Evolutionary conservation across 2,888 invertebrate species (phyloP), one percentile per base, ranked within the genome.

Genomic region (Sphaerophoria taeniata): DNA sequence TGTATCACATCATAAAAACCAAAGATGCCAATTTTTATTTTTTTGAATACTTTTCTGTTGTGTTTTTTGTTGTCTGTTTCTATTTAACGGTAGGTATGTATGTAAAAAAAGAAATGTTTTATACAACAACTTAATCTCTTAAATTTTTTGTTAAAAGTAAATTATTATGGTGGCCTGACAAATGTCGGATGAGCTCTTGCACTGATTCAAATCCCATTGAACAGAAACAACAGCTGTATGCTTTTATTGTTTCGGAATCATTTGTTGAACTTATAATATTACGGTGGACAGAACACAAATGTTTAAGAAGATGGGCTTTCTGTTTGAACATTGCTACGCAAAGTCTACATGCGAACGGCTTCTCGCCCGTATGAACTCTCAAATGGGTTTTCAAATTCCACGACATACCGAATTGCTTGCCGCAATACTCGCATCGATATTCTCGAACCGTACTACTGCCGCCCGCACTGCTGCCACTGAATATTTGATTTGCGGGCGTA

Each of bases 271-370:
- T 96, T 92, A 97, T 97, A 85, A 97, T 96, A 91, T 96, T 96
- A 88, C 97, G 94, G 93, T 97, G 97, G 84, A 97, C 97, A 87
- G 97, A 97, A 92, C 97, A 97, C 90, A 97, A 93, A 90, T 97
- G 97, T 93, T 97, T 97, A 81, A 97, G 92, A 88, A 97, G 93
- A 91, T 97, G 97, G 6, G 97, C 97, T 91, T 97, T 97, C 90
- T 97, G 97, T 92, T 97, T 97, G 92, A 97, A 97, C 97, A 97
- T 97, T 74, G 97, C 97, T 79, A 97, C 96, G 90, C 97, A 97
- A 60, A 97, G 94, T 88, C 97, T 94, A 93, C 97, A 97, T 88
- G 97, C 97, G 90, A 97, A 97, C 0, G 97, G 97, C 91, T 97
- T 97, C 89, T 97, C 97, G 79, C 97, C 97, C 0, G 97, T 97